Evolutionary conservation across 2,113 vertebrate genomes (phyloP).

Genomic region (Hepsetus odoe): DNA sequence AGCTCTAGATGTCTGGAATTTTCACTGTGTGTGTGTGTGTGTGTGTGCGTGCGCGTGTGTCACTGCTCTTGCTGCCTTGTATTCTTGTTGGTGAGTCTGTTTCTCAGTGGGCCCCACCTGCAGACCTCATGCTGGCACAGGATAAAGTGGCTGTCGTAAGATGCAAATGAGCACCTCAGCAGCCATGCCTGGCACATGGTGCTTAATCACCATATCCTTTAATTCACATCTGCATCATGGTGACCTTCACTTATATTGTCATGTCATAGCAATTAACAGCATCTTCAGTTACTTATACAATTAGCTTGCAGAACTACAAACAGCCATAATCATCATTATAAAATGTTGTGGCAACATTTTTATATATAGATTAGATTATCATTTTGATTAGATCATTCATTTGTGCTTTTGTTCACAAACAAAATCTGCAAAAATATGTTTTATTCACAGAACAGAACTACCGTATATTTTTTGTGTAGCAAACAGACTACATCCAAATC

Average conservation of each 20-base stretch:
- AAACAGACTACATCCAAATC: conserved; percentile 16
- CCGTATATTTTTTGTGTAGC: not conserved
- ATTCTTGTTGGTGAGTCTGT: not conserved
- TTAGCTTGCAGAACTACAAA: conserved; percentile 70
- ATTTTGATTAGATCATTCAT: not conserved
- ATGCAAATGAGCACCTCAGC: conserved; percentile 69
- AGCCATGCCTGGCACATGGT: conserved; percentile 65
- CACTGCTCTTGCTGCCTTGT: not conserved
- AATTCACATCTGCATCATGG: conserved; percentile 70
- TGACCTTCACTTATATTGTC: conserved; percentile 64
- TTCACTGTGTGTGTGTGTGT: not conserved
- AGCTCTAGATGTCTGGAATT: not conserved
- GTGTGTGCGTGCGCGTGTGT: not conserved
- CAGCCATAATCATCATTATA: conserved; percentile 50
- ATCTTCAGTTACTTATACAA: conserved; percentile 73
- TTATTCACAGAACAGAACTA: not conserved
- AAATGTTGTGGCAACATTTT: conserved; percentile 38
- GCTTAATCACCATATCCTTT: conserved; percentile 69
- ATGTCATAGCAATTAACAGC: conserved; percentile 74
- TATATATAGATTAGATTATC: not conserved
- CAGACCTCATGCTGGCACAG: conserved; percentile 56
- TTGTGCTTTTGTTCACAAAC: not conserved
- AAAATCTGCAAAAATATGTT: too few species aligned
- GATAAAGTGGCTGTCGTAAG: conserved; percentile 68
- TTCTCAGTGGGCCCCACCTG: conserved; percentile 47